Evolutionary conservation across 2,797 vertebrate species (phyloP).

Genomic region (Erpetoichthys calabaricus): DNA sequence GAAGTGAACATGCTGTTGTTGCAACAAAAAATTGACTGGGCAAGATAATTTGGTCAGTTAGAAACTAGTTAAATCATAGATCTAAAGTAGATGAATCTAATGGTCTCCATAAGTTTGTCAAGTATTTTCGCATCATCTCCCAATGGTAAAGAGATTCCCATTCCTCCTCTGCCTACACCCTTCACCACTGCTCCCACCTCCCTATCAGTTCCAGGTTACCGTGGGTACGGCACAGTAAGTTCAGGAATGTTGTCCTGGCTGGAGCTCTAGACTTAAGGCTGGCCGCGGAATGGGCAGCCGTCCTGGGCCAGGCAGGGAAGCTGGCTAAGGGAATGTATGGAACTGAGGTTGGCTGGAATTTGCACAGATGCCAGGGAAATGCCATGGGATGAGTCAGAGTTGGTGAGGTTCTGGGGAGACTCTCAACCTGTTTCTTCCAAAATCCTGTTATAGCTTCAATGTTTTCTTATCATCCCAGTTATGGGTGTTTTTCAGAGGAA

Average conservation of each 20-base stretch:
- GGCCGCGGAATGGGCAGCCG: slow-evolving; percentile 22
- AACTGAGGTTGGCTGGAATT: slow-evolving; percentile 48
- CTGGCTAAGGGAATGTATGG: slow-evolving; percentile 49
- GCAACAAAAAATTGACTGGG: too few relatives aligned
- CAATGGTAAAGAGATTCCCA: background rate
- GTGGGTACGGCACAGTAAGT: slow-evolving; percentile 37
- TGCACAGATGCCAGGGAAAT: slow-evolving; percentile 55
- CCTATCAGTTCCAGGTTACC: slow-evolving; percentile 50
- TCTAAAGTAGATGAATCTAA: too few relatives aligned
- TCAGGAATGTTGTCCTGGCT: slow-evolving; percentile 28
- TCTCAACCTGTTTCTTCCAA: too few relatives aligned
- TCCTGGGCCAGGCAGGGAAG: slow-evolving; percentile 37
- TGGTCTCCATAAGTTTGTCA: too few relatives aligned
- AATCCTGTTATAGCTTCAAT: too few relatives aligned
- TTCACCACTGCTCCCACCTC: slow-evolving; percentile 17
- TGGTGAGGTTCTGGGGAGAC: background rate
- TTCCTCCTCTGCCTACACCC: background rate
- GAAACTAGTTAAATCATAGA: too few relatives aligned
- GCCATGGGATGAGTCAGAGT: slow-evolving; percentile 42
- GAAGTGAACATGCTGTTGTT: too few relatives aligned
- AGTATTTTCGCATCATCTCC: too few relatives aligned
- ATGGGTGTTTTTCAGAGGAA: too few relatives aligned
- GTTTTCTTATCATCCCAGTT: too few relatives aligned
- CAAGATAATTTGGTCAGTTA: too few relatives aligned
- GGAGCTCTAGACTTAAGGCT: slow-evolving; percentile 33